phyloP scores from a whole-genome alignment of 2,888 invertebrate genomes.

The Polydrusus tereticollis region DNA sequence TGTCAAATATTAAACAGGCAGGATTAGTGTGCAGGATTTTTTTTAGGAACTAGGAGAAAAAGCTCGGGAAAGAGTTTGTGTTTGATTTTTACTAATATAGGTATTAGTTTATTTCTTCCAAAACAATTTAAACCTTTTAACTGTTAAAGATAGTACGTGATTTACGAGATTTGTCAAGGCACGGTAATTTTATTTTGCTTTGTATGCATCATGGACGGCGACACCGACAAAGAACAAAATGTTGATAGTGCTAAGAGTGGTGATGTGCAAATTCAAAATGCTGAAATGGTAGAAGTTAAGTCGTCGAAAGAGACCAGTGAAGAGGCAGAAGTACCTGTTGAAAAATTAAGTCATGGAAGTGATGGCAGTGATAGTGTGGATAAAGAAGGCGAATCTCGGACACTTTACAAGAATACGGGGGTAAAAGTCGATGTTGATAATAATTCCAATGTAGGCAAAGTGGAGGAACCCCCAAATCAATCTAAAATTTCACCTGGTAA shows the following conservation, averaged over 20 bases:
- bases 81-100: too few relatives aligned
- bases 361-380: background rate
- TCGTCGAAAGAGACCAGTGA: background rate
- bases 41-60: too few relatives aligned
- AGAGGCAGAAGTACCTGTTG: background rate
- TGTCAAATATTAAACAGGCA: constrained; percentile 2
- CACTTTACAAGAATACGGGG: background rate
- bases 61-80: too few relatives aligned
- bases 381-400: background rate
- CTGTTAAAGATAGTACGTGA: too few relatives aligned
- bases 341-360: background rate
- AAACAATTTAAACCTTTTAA: too few relatives aligned
- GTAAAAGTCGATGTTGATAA: background rate
- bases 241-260: background rate
- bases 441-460: background rate
- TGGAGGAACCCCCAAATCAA: background rate
- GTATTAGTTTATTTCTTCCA: too few relatives aligned
- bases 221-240: background rate
- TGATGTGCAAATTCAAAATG: background rate
- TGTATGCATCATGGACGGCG: background rate
- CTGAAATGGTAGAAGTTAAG: too few relatives aligned
- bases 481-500: too few relatives aligned
- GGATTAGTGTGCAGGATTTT: too few relatives aligned
- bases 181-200: too few relatives aligned
- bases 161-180: too few relatives aligned